phyloP scores from a whole-genome alignment of 2,113 vertebrate genomes.

The Corvus moneduloides region DNA sequence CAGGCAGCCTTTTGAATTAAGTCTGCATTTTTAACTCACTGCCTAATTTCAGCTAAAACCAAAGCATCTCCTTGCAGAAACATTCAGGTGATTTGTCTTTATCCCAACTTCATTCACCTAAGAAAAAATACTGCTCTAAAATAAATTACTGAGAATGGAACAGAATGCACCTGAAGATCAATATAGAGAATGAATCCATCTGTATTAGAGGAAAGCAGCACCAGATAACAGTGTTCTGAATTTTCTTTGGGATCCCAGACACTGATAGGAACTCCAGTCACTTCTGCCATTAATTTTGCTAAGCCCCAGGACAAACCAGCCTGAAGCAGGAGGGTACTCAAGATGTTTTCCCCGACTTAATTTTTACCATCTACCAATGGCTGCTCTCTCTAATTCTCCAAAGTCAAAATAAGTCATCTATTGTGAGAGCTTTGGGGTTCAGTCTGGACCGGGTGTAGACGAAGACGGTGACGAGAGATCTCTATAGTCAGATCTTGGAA shows the following conservation, averaged over 20 bases:
- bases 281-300: background rate
- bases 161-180: background rate
- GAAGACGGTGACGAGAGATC: no score
- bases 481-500: no score
- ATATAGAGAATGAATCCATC: background rate
- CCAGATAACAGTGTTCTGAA: background rate
- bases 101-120: background rate
- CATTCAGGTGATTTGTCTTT: background rate
- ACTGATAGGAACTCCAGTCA: background rate
- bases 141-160: background rate
- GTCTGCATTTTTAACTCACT: background rate
- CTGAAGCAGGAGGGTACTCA: background rate
- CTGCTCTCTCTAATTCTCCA: background rate
- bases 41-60: background rate
- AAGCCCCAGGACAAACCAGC: background rate
- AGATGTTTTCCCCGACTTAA: background rate
- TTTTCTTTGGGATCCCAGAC: background rate
- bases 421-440: background rate
- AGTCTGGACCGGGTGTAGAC: no score
- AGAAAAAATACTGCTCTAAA: background rate
- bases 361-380: background rate
- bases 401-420: background rate
- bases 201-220: background rate
- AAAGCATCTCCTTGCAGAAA: background rate
- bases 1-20: background rate